Evolutionary conservation across 2,888 invertebrate species (phyloP), one percentile per base, ranked within the genome.

Genomic region (Mythimna ferrago): DNA sequence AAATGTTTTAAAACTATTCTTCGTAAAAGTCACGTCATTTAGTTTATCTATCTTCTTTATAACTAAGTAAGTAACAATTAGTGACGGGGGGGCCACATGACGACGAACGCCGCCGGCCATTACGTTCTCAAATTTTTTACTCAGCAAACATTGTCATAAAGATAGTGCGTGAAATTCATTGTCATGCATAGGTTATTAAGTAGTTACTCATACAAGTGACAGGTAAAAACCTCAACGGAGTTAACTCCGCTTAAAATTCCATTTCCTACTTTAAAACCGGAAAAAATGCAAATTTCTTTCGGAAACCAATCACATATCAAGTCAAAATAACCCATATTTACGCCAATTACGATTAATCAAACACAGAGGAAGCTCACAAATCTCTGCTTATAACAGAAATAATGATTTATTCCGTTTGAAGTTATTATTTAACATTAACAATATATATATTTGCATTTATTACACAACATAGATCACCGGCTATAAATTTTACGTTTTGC

Each of bases 391-490:
- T n/a, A 67, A 66, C 72, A 57, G 56, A 66, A 60, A 71, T 71
- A 68, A 71, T 71, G 60, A 86, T 84, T 84, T 70, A 77, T 71
- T 66, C 60, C 41, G 56, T 16, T 51, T 54, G 9, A 76, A 54
- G n/a, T 71, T 69, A 71, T 56, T 63, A 73, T 83, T 84, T 81
- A 76, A 83, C 64, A 78, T 84, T 81, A 76, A 83, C 64, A 78
- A 68, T 6, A 60, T 38, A 73, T 85, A 56, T 32, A 75, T 86
- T 86, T 83, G 69, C 80, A 86, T 80, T 74, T 68, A 70, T 86
- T 87, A 69, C 65, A 68, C 69, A 84, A 86, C 73, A 61, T 66
- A 21, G 48, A 76, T 79, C 78, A 82, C 62, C 58, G 66, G 66
- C 44, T 11, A 75, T 78, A 75, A 71, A 76, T 76, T 72, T 79